phyloP scores from a whole-genome alignment of 2,888 invertebrate genomes.

The Eilema griseolum region DNA sequence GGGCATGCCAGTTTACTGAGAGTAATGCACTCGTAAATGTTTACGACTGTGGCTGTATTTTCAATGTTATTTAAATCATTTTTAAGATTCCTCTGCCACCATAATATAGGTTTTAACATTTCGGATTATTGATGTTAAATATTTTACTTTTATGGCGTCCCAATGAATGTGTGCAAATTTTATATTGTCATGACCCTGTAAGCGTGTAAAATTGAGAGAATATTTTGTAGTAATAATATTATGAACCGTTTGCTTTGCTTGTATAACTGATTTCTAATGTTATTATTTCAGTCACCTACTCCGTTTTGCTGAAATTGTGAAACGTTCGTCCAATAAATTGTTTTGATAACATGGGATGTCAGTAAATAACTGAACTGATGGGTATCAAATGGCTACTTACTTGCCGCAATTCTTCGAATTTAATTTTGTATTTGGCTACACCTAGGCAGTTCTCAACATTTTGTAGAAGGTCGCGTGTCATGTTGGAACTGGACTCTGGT shows the following conservation, averaged over 20 bases:
- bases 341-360: conserved; percentile 52
- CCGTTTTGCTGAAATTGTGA: conserved; percentile 25
- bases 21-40: conserved; percentile 85
- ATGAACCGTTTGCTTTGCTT: conserved; percentile 14
- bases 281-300: conserved; percentile 38
- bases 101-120: conserved; percentile 60
- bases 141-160: conserved; percentile 70
- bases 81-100: conserved; percentile 63
- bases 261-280: conserved; percentile 26
- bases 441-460: conserved; percentile 75
- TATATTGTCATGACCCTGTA: conserved; percentile 47
- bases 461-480: conserved; percentile 68
- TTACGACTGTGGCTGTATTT: conserved; percentile 78
- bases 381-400: conserved; percentile 69
- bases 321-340: conserved; percentile 41
- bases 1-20: conserved; percentile 72
- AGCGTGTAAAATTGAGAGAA: conserved; percentile 25
- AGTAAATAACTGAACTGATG: conserved; percentile 70
- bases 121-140: conserved; percentile 68
- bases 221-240: conserved; percentile 22
- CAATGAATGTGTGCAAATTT: conserved; percentile 57
- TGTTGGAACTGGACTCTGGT: conserved; percentile 36
- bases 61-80: conserved; percentile 78
- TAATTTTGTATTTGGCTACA: conserved; percentile 79
- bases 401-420: conserved; percentile 75